Base-by-base conservation (phyloP, 1,140 invertebrate genomes). In the Drosophila rhopaloa region DNA sequence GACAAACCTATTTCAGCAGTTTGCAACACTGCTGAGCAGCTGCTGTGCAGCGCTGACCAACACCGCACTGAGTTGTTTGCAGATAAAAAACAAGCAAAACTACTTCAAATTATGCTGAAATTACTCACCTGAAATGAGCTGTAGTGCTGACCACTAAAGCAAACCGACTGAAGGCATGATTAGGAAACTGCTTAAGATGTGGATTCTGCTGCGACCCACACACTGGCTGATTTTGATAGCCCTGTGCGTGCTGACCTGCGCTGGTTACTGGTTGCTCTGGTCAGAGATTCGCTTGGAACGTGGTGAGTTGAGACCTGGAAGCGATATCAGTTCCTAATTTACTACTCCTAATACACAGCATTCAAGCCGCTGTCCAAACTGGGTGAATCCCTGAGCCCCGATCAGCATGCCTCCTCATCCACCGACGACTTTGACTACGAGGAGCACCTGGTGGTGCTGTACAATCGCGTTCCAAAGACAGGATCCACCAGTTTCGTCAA, bases 381-480 rank as follows among this genome's bases (percentile, higher is more conserved):
- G 24, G 56, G 58, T 11, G 50, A 41, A 13, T 50, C 53, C 2
- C 43, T 71, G 37, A 66, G 47, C 6, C 50, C 32, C 29, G 47
- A n/a, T 44, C 41, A 6, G 7, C 63, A 37, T 16, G 57, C 40
- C 16, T 29, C 47, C 0, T 37, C 50, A 0, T 6, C 62, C 9
- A 41, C 73, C 13, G 84, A 89, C 32, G 60, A 70, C 61, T 91
- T 78, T n/a, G 80, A 92, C 41, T 91, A 85, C 53, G 93, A 94
- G 56, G 94, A 96, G 75, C 94, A 96, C 86, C 82, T 95, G 54
- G 94, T 99, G 35, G 94, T 99, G 40, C 97, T 99, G 76, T 99
- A 99, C 93, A 99, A 99, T 93, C 94, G 98, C 91, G 98, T 99
- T 38, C 99, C 99, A 14, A 99, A 99, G 93, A 99, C 98, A n/a